Evolutionary conservation across 2,888 invertebrate genomes (phyloP), one percentile per base, ranked within the genome.

Genomic region (Uropetala carovei): DNA sequence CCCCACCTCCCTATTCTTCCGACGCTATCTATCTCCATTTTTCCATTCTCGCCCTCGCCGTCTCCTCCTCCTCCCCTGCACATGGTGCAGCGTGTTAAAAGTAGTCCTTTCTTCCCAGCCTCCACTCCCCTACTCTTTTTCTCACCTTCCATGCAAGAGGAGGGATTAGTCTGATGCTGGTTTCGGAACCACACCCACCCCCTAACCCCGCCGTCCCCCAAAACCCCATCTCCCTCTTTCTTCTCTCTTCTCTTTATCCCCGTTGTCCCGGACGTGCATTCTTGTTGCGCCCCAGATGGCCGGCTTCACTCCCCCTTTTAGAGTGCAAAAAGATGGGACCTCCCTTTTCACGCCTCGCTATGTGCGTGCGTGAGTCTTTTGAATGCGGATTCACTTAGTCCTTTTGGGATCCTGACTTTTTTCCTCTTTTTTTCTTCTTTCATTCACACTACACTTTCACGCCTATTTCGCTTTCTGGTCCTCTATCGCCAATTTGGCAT

Each of bases 81-180:
- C 75, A 27, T 27, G 75, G 75, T 75, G 68, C 68, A 68, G n/a
- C 18, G 64, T n/a, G 64, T n/a, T n/a, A 64, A 18, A 14, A n/a
- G 75, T 27, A 75, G 27, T 75, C 75, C 75, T 75, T 75, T 75
- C 75, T 68, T 68, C n/a, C n/a, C 64, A 7, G 16, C 64, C 2
- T 14, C 75, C 7, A 7, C 14, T 27, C 75, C 9, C 9, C 22
- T 27, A 68, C 68, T 68, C 75, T 75, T 75, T 75, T 75, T 75
- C 75, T 75, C 75, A 75, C 75, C 75, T 75, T 75, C 75, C 75
- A 4, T 75, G 27, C 11, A 75, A 75, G 7, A 75, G 75, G 75
- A 75, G 75, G 75, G 75, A 75, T 75, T 75, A 75, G 75, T 75
- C 75, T 75, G 75, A 27, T n/a, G 75, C 75, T 75, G 75, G 75